Percentiles rank a stretch among this genome's conserved stretches.
Evolutionary conservation across 2,888 invertebrate species (phyloP).

Genomic region (Limnephilus auricula): DNA sequence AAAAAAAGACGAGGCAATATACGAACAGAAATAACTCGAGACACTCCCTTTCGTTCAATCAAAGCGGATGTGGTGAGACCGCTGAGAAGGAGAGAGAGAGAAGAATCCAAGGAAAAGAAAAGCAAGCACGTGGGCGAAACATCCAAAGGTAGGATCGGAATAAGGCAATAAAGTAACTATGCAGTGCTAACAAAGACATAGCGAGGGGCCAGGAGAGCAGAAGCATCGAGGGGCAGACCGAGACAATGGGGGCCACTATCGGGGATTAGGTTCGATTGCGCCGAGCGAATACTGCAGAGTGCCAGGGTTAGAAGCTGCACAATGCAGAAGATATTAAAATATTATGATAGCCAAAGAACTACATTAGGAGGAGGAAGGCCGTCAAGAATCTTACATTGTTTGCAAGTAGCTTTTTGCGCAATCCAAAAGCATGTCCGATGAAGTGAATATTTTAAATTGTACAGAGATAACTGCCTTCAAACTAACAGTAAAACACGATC

Average conservation of each 20-base stretch:
- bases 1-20: slow-evolving; percentile 10
- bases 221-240: background rate
- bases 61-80: slow-evolving; percentile 15
- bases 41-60: slow-evolving; percentile 50
- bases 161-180: slow-evolving; percentile 50
- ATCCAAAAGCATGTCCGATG: background rate
- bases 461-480: background rate
- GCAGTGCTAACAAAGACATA: slow-evolving; percentile 48
- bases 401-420: background rate
- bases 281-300: background rate
- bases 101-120: slow-evolving; percentile 16
- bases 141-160: slow-evolving; percentile 44
- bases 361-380: too few species aligned
- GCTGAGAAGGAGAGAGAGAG: background rate
- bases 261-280: slow-evolving; percentile 11
- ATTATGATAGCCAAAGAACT: background rate
- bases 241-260: slow-evolving; percentile 42
- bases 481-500: background rate
- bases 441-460: background rate
- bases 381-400: background rate
- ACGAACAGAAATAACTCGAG: slow-evolving; percentile 43
- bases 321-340: background rate
- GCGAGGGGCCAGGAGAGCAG: slow-evolving; percentile 5
- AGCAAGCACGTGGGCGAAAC: slow-evolving; percentile 50
- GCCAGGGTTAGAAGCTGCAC: background rate